Base-by-base conservation (phyloP, 2,888 invertebrate genomes). In the Xylocampa areola region DNA sequence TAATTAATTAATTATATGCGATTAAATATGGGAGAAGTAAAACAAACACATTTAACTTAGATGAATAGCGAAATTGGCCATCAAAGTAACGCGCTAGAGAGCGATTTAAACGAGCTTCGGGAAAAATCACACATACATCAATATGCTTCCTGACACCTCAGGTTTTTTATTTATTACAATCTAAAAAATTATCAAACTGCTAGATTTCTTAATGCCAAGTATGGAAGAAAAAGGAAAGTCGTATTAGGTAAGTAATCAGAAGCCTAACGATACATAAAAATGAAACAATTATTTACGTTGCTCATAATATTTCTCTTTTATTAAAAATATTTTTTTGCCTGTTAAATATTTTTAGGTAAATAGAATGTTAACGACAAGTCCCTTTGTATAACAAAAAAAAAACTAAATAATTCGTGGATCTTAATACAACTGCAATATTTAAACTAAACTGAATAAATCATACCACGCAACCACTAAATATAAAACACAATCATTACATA, bases 1-100 rank as follows among this genome's bases (percentile, higher is more conserved):
- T 39, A 35, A 49, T 41, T 45, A 66, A 39, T 49, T 43, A 39
- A 47, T 21, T 25, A 50, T 44, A 19, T 47, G 47, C 33, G 14
- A 27, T 33, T 41, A 30, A 10, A 14, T 54, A 49, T 54, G 37
- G n/a, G n/a, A n/a, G n/a, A n/a, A n/a, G n/a, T n/a, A 45, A 32
- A 48, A 36, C 21, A 40, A 39, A 32, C 19, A 13, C 14, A n/a
- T 61, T 45, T 19, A 25, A 53, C 29, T 51, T 35, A 44, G 33
- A 39, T 32, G 2, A 44, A 40, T 60, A 48, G 45, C 36, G 21
- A 44, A 47, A 60, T 27, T 43, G n/a, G 29, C 33, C 13, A 30
- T 37, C 29, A 21, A 25, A 17, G 21, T 37, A 17, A 19, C 17
- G 21, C 17, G 17, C 37, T 43, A 11, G 39, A n/a, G 10, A 35